Evolutionary conservation across 2,113 vertebrate genomes (phyloP).

Genomic region (Dromas ardeola): DNA sequence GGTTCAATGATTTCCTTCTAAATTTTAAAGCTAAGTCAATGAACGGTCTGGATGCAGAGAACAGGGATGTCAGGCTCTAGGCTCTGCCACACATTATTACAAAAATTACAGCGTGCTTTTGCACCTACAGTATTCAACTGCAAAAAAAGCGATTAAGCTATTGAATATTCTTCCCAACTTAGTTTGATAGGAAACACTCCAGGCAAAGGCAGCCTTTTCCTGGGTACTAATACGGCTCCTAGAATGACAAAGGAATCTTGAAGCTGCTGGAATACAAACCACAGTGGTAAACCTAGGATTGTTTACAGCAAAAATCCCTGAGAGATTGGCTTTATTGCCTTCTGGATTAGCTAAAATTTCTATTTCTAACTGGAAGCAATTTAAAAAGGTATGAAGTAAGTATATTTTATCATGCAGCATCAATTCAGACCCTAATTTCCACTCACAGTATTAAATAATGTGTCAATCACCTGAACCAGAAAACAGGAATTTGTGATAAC

Average conservation of each 20-base stretch:
- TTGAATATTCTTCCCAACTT: not conserved
- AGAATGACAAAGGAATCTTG: not conserved
- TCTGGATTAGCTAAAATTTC: not conserved
- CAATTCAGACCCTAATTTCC: not conserved
- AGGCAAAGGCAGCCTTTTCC: not conserved
- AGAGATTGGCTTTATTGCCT: not conserved
- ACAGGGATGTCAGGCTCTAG: fast-evolving
- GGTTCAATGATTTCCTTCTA: not conserved
- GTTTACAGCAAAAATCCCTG: not conserved
- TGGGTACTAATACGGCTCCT: not conserved
- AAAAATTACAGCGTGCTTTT: not conserved
- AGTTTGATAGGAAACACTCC: not conserved
- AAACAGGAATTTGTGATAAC: not conserved
- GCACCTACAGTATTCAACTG: not conserved
- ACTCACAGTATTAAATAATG: not conserved
- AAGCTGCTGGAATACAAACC: not conserved
- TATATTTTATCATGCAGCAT: not conserved
- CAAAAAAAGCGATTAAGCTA: not conserved
- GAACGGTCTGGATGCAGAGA: not conserved
- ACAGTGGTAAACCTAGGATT: not conserved
- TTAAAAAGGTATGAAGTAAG: not conserved
- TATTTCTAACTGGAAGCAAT: not conserved
- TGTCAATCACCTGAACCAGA: not conserved
- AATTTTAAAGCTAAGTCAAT: not conserved
- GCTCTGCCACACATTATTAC: not conserved